phyloP scores from a whole-genome alignment of 2,888 invertebrate species.

The Drosophila helvetica region DNA sequence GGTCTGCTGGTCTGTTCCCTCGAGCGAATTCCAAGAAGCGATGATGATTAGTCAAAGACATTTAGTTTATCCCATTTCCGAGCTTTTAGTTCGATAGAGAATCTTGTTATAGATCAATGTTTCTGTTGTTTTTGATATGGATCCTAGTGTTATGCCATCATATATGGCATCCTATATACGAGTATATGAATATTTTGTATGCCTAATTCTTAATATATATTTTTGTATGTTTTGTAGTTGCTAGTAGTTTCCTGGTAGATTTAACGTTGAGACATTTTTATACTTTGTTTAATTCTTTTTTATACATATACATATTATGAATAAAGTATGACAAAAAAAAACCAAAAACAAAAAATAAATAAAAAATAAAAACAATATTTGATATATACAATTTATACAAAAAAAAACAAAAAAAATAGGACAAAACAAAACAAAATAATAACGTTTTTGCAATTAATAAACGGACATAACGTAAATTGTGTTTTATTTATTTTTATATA shows the following conservation, averaged over 20 bases:
- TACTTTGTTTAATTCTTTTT: conserved; percentile 70
- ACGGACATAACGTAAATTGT: conserved; percentile 66
- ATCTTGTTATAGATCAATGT: conserved; percentile 40
- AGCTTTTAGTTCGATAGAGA: conserved; percentile 40
- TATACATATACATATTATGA: conserved; percentile 53
- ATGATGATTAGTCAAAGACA: conserved; percentile 63
- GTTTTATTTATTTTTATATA: conserved; percentile 61
- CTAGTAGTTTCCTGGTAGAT: conserved; percentile 70
- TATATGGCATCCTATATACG: conserved; percentile 5
- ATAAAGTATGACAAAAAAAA: conserved; percentile 32
- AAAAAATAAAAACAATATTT: conserved; percentile 54
- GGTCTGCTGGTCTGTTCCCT: conserved; percentile 39
- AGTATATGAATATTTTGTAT: conserved; percentile 60
- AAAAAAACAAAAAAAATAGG: conserved; percentile 32
- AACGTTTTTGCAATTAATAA: conserved; percentile 72
- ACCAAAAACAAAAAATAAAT: background rate
- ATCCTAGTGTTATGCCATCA: conserved; percentile 37
- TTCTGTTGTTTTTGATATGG: conserved; percentile 43
- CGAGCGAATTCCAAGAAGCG: conserved; percentile 59
- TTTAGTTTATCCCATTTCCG: conserved; percentile 46
- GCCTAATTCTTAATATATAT: conserved; percentile 66
- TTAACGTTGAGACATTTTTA: conserved; percentile 77
- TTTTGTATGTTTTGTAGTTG: conserved; percentile 79
- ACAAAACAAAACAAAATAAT: conserved; percentile 33
- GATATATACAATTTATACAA: conserved; percentile 74